Conservation (phyloP, 2,888 invertebrate genomes). For the Hydrotaea cyrtoneurina region DNA sequence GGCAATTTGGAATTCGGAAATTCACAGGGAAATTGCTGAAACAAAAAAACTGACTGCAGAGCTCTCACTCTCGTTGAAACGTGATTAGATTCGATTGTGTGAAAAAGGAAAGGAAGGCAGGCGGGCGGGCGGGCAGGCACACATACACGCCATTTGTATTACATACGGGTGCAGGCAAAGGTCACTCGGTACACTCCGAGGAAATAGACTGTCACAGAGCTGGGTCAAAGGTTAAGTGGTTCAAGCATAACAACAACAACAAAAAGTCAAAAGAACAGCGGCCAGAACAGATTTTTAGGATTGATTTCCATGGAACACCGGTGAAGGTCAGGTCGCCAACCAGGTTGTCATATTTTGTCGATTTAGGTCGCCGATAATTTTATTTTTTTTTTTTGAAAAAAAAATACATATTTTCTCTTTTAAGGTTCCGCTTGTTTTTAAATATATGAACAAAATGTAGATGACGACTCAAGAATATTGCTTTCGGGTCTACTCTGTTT, state of each 20-base stretch:
- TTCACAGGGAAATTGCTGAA: slow-evolving; percentile 65
- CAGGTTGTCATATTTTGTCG: too few species aligned
- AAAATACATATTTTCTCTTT: too few species aligned
- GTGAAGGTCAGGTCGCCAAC: too few species aligned
- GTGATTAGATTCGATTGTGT: slow-evolving; percentile 36
- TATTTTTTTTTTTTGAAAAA: too few species aligned
- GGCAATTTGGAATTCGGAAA: slow-evolving; percentile 66
- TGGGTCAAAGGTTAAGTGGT: background rate
- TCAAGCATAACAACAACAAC: background rate
- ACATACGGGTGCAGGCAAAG: background rate
- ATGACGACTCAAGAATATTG: too few species aligned
- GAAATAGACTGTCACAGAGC: background rate
- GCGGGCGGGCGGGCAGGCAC: background rate
- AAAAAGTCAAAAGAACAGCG: too few species aligned
- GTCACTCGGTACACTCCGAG: slow-evolving; percentile 1
- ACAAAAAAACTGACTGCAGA: background rate
- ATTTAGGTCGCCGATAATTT: too few species aligned
- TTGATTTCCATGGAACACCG: too few species aligned
- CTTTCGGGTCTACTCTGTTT: too few species aligned
- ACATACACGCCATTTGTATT: background rate
- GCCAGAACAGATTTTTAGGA: too few species aligned
- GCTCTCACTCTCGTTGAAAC: slow-evolving; percentile 36
- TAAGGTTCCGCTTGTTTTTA: too few species aligned
- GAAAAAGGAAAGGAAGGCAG: slow-evolving; percentile 6
- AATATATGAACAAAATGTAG: too few species aligned